Evolutionary conservation across 2,888 invertebrate species (phyloP).

Genomic region (Odontomyia ornata): DNA sequence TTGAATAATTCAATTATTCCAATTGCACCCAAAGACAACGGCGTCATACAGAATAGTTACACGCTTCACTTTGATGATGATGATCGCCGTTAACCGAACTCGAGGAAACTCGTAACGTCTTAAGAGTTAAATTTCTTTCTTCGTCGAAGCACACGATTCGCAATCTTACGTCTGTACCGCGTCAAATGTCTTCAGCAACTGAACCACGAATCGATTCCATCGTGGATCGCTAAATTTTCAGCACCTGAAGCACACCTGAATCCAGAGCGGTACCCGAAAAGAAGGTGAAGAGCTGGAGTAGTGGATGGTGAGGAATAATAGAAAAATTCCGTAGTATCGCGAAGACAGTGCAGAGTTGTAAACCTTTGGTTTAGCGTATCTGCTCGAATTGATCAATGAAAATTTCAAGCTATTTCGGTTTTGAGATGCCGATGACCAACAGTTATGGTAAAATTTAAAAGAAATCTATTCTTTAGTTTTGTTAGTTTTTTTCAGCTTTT

Average conservation of each 20-base stretch:
- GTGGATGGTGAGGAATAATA: neutral
- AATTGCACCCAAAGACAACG: slow-evolving; percentile 4
- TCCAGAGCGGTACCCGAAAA: neutral
- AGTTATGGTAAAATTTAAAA: no score
- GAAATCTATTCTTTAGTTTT: no score
- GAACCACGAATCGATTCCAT: slow-evolving; percentile 44
- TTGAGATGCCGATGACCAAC: no score
- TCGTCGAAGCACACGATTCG: slow-evolving; percentile 19
- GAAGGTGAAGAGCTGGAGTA: slow-evolving; percentile 5
- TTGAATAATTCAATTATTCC: neutral
- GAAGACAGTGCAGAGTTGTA: neutral
- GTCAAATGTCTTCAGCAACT: slow-evolving; percentile 47
- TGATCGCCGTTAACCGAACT: slow-evolving; percentile 41
- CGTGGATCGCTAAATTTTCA: slow-evolving; percentile 49
- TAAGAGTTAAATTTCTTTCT: neutral
- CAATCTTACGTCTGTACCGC: slow-evolving; percentile 41
- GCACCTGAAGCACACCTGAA: slow-evolving; percentile 43
- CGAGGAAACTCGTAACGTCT: slow-evolving; percentile 25
- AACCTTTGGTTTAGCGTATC: neutral
- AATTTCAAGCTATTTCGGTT: neutral
- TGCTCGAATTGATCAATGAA: slow-evolving; percentile 47
- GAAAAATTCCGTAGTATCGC: neutral
- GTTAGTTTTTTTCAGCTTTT: no score
- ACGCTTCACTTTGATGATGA: neutral
- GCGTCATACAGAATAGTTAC: neutral